Conservation (phyloP, 2,113 vertebrate genomes). For the Ageneiosus marmoratus region DNA sequence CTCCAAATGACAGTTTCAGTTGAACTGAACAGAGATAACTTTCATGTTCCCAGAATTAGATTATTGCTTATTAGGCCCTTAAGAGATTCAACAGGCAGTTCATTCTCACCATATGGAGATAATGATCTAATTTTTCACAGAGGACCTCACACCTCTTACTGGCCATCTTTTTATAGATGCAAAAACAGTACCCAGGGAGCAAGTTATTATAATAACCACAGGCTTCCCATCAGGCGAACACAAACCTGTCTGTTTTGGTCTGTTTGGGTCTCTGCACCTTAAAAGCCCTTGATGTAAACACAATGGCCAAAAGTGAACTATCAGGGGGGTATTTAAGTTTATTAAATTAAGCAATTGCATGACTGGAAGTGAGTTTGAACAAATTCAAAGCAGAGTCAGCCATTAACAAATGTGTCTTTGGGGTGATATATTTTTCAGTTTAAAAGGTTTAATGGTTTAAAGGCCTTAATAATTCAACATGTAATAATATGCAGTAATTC, state of each 20-base stretch:
- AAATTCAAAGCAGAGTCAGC: not conserved
- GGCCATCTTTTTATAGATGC: conserved; percentile 28
- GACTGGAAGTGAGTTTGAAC: not conserved
- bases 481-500: not conserved
- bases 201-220: conserved; percentile 52
- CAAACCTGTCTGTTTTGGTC: conserved; percentile 17
- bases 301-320: not conserved
- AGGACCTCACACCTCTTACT: conserved; percentile 57
- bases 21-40: conserved; percentile 3
- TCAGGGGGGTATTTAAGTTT: not conserved
- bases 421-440: not conserved
- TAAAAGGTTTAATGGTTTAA: not conserved
- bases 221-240: conserved; percentile 12
- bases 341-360: not conserved
- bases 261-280: not conserved
- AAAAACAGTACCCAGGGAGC: conserved; percentile 57
- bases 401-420: not conserved
- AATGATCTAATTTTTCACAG: conserved; percentile 63
- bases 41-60: conserved; percentile 28
- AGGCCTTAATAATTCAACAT: not conserved
- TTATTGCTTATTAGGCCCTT: conserved; percentile 56
- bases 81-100: conserved; percentile 54
- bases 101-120: conserved; percentile 57
- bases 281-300: not conserved
- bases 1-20: not conserved